Conservation (phyloP, 2,797 vertebrate species). For the Lagocephalus sceleratus region DNA sequence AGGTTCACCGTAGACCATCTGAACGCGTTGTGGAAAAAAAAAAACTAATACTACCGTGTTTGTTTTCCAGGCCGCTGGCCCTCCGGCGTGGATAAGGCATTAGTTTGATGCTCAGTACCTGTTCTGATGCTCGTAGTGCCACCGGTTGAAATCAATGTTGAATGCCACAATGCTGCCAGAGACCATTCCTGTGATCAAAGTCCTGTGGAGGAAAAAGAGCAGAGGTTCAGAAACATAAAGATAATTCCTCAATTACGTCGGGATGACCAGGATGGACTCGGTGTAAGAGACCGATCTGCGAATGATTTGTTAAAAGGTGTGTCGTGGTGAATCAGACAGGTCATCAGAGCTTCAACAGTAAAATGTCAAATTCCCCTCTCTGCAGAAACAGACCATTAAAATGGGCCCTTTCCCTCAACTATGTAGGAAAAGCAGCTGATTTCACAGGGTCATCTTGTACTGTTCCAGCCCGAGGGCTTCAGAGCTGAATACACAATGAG, state of each 20-base stretch:
- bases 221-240: neutral
- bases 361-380: constrained; percentile 33
- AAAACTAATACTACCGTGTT: constrained; percentile 5
- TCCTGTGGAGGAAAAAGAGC: constrained; percentile 75
- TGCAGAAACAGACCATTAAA: constrained; percentile 35
- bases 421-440: constrained; percentile 65
- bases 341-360: constrained; percentile 36
- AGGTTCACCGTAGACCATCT: constrained; percentile 15
- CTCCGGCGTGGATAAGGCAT: neutral
- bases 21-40: constrained; percentile 5
- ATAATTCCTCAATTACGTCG: neutral
- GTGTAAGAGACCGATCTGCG: too few relatives aligned
- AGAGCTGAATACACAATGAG: constrained; percentile 55
- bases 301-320: constrained; percentile 29
- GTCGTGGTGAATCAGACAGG: constrained; percentile 29
- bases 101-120: constrained; percentile 80
- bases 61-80: constrained; percentile 5
- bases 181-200: constrained; percentile 97
- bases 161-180: constrained; percentile 98
- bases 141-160: constrained; percentile 99
- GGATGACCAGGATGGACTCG: neutral
- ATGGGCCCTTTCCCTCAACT: constrained; percentile 36
- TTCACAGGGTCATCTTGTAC: constrained; percentile 63
- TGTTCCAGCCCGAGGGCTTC: constrained; percentile 55
- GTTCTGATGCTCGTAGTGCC: constrained; percentile 98